Conservation (phyloP, 2,888 invertebrate genomes). For the Folsomia candida region DNA sequence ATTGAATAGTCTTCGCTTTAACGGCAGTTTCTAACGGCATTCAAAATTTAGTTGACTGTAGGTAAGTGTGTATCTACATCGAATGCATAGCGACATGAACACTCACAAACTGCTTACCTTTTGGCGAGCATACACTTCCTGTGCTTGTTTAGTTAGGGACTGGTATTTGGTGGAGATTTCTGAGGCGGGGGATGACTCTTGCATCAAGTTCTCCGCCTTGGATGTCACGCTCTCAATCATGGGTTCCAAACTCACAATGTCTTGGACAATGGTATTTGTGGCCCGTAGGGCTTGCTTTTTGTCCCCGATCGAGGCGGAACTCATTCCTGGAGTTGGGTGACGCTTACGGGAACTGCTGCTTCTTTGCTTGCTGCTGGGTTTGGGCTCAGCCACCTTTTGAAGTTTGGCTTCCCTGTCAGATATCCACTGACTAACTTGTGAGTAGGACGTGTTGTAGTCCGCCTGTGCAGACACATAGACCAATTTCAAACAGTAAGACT, state of each 20-base stretch:
- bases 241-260: constrained; percentile 93
- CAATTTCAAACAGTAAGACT: too few relatives aligned
- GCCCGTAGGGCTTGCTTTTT: constrained; percentile 83
- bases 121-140: constrained; percentile 82
- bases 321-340: constrained; percentile 63
- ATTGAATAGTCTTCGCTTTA: too few relatives aligned
- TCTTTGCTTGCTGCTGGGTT: constrained; percentile 60
- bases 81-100: too few relatives aligned
- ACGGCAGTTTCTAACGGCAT: too few relatives aligned
- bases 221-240: constrained; percentile 94
- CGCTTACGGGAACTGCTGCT: constrained; percentile 65
- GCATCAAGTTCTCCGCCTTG: constrained; percentile 84
- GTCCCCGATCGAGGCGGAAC: constrained; percentile 76
- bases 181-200: constrained; percentile 84
- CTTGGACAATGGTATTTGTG: constrained; percentile 91
- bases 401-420: constrained; percentile 87
- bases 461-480: constrained; percentile 83
- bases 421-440: constrained; percentile 91
- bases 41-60: too few relatives aligned
- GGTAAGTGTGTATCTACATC: too few relatives aligned
- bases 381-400: constrained; percentile 80
- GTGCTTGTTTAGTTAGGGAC: constrained; percentile 82
- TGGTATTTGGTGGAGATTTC: constrained; percentile 90
- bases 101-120: too few relatives aligned
- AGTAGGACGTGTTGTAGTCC: constrained; percentile 89